These are phyloP conservation scores for Ctenoplectra terminalis DNA, from an alignment of 1,140 invertebrate genomes.

Conservation along the genomic window DNA sequence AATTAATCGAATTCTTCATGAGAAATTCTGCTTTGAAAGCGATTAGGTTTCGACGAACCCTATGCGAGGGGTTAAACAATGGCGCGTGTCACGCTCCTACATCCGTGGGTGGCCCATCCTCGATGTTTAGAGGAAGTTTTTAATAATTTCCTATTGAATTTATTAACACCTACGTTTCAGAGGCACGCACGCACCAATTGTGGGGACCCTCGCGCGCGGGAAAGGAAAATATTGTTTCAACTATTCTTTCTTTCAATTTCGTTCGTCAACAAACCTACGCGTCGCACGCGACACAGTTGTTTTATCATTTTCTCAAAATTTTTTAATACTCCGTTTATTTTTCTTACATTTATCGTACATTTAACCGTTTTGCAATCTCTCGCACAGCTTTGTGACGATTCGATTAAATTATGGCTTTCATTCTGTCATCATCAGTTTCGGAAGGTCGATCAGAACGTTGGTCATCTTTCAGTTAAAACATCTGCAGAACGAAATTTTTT, in stretches of 20 bases:
- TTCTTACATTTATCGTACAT: too few relatives aligned
- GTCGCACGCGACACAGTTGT: neutral
- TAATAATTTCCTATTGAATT: conserved; percentile 59
- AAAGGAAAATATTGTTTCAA: conserved; percentile 15
- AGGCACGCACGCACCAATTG: neutral
- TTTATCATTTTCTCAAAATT: neutral
- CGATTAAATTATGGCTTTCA: too few relatives aligned
- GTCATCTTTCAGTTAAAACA: too few relatives aligned
- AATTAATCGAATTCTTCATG: neutral
- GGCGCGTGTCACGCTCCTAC: conserved; percentile 31
- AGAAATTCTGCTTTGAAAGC: neutral
- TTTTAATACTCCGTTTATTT: too few relatives aligned
- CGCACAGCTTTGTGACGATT: too few relatives aligned
- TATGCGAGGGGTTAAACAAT: conserved; percentile 36
- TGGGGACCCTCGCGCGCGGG: too few relatives aligned
- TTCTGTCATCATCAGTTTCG: too few relatives aligned
- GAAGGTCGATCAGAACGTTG: too few relatives aligned
- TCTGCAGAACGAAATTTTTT: too few relatives aligned
- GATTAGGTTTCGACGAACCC: conserved; percentile 26
- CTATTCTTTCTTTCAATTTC: neutral
- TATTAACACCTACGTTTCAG: conserved; percentile 37
- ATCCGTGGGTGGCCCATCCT: conserved; percentile 44
- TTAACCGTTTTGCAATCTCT: too few relatives aligned
- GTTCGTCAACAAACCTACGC: neutral
- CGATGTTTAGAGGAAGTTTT: conserved; percentile 48